Evolutionary conservation across 2,888 invertebrate species (phyloP).

Genomic region (Stenurella melanura): DNA sequence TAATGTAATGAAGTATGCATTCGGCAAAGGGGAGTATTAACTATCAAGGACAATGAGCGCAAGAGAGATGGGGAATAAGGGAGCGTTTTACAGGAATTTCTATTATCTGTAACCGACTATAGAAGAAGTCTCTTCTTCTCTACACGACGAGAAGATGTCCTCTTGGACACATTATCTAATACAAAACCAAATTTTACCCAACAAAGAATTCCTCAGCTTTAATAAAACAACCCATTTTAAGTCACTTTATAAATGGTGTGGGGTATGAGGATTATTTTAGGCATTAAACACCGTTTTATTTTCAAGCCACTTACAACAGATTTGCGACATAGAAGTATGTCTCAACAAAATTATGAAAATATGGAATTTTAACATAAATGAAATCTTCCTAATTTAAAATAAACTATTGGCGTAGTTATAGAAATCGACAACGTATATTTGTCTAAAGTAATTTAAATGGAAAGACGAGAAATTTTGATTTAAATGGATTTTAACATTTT

Average conservation of each 20-base stretch:
- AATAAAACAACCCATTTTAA: conserved; percentile 13
- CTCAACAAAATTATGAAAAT: no score
- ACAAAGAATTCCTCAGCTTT: conserved; percentile 18
- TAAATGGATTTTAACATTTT: no score
- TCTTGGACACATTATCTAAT: conserved; percentile 41
- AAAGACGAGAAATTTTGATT: no score
- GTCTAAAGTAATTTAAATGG: no score
- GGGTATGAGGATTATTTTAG: neutral
- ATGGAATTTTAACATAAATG: no score
- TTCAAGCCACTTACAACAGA: no score
- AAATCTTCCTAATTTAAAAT: no score
- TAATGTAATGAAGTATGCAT: conserved; percentile 63
- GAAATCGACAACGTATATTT: no score
- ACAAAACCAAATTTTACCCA: conserved; percentile 35
- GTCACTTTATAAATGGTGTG: neutral
- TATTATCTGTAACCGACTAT: conserved; percentile 45
- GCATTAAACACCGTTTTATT: neutral
- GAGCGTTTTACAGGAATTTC: conserved; percentile 49
- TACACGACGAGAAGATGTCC: conserved; percentile 31
- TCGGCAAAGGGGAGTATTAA: conserved; percentile 54
- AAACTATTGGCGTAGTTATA: no score
- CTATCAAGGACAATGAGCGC: conserved; percentile 35
- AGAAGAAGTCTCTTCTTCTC: conserved; percentile 25
- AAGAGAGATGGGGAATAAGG: conserved; percentile 34
- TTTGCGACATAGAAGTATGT: no score